Percentiles rank a stretch among this genome's conserved stretches.
These are phyloP conservation scores for Brienomyrus longianalis DNA, from an alignment of 2,113 vertebrate genomes.

Conservation along the genomic window DNA sequence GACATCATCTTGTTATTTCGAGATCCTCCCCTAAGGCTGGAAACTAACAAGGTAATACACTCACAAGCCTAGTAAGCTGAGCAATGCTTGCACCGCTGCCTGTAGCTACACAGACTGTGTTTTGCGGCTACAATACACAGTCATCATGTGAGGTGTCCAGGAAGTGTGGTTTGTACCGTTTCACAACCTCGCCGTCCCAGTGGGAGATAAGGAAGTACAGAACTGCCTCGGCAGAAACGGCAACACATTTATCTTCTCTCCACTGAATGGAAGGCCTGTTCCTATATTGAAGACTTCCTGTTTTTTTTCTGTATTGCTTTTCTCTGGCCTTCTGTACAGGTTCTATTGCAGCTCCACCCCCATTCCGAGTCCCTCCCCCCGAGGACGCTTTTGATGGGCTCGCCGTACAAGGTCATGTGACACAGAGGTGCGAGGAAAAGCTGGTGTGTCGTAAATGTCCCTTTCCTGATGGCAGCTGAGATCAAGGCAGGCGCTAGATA, in stretches of 20 bases:
- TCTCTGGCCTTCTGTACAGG: not conserved
- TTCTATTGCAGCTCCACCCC: not conserved
- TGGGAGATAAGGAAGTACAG: not conserved
- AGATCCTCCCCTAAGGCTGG: not conserved
- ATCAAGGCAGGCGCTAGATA: not conserved
- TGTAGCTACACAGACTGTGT: not conserved
- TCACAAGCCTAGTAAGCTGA: not conserved
- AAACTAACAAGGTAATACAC: not conserved
- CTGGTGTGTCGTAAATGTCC: not conserved
- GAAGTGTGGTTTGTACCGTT: not conserved
- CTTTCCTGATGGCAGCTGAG: not conserved
- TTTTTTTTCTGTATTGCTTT: not conserved
- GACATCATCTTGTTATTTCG: not conserved
- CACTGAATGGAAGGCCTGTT: not conserved
- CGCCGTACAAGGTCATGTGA: not conserved
- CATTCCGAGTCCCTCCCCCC: not conserved
- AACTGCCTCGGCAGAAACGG: not conserved
- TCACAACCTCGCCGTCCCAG: not conserved
- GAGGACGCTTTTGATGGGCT: not conserved
- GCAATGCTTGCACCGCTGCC: not conserved
- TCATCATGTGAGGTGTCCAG: not conserved
- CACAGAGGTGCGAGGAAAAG: not conserved
- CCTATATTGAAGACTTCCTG: not conserved
- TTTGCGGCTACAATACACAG: not conserved
- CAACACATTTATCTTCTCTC: not conserved